These are phyloP conservation scores for Drosophila serrata DNA, from an alignment of 1,140 invertebrate species.

Conservation along the genomic window DNA sequence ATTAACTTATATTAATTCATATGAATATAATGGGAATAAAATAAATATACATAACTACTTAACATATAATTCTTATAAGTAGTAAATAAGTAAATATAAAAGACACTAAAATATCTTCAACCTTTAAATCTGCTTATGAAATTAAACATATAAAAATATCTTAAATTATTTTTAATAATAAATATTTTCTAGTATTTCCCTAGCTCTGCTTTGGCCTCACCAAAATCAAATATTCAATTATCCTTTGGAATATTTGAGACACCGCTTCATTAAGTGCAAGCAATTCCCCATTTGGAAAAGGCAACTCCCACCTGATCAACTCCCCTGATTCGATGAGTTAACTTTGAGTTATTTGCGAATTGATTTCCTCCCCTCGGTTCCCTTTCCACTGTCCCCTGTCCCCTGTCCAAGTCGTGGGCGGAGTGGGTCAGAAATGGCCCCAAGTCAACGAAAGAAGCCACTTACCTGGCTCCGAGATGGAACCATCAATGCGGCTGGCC, in stretches of 20 bases:
- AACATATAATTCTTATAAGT: no score
- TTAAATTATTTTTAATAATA: background rate
- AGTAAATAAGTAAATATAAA: background rate
- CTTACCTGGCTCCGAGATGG: slow-evolving; percentile 57
- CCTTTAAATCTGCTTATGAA: background rate
- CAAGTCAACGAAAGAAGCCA: slow-evolving; percentile 46
- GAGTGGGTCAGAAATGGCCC: slow-evolving; percentile 14
- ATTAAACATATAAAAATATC: background rate
- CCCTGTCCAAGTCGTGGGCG: background rate
- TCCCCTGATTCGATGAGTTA: slow-evolving; percentile 44
- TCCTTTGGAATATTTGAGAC: slow-evolving; percentile 33
- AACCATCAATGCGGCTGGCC: slow-evolving; percentile 70
- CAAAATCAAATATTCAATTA: slow-evolving; percentile 48
- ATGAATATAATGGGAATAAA: no score
- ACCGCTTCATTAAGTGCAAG: slow-evolving; percentile 45
- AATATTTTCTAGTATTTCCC: background rate
- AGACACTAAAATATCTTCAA: background rate
- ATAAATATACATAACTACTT: no score
- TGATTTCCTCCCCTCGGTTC: slow-evolving; percentile 26
- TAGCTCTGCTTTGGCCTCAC: background rate
- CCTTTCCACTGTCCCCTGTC: background rate
- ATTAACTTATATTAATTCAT: no score
- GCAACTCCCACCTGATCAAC: no score
- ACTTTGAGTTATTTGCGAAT: slow-evolving; percentile 53
- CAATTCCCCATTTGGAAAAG: slow-evolving; percentile 31